Evolutionary conservation across 2,888 invertebrate genomes (phyloP).

Genomic region (Troides oblongomaculatus): DNA sequence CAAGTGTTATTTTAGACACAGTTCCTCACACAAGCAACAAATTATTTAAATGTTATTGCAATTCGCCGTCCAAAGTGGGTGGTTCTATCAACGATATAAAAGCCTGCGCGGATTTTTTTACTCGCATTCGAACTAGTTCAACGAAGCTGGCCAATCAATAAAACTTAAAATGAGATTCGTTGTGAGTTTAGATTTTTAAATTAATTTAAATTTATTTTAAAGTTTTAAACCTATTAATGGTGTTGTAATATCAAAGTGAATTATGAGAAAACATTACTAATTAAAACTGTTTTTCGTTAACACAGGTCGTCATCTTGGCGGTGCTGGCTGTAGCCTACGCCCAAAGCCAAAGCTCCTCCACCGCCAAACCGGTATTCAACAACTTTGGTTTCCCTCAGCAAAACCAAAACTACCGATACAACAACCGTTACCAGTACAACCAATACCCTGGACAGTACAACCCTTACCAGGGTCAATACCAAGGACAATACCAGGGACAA

Average conservation of each 20-base stretch:
- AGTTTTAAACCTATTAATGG: not conserved
- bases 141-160: conserved; percentile 53
- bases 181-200: conserved; percentile 52
- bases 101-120: conserved; percentile 66
- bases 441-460: conserved; percentile 31
- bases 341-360: conserved; percentile 41
- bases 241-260: not conserved
- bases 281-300: conserved; percentile 9
- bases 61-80: conserved; percentile 62
- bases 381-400: conserved; percentile 29
- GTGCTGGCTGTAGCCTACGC: conserved; percentile 57
- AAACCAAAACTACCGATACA: conserved; percentile 34
- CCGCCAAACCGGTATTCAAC: conserved; percentile 27
- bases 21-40: conserved; percentile 53
- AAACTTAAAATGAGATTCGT: conserved; percentile 59
- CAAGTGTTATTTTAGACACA: conserved; percentile 39
- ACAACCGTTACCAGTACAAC: conserved; percentile 31
- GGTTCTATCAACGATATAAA: conserved; percentile 67
- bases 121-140: conserved; percentile 72
- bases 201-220: conserved; percentile 25
- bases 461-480: conserved; percentile 25
- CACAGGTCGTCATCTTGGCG: conserved; percentile 46
- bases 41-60: conserved; percentile 72
- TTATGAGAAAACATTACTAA: conserved; percentile 10
- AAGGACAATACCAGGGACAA: conserved; percentile 30